phyloP scores from a whole-genome alignment of 2,113 vertebrate genomes.

The Sinocyclocheilus grahami region DNA sequence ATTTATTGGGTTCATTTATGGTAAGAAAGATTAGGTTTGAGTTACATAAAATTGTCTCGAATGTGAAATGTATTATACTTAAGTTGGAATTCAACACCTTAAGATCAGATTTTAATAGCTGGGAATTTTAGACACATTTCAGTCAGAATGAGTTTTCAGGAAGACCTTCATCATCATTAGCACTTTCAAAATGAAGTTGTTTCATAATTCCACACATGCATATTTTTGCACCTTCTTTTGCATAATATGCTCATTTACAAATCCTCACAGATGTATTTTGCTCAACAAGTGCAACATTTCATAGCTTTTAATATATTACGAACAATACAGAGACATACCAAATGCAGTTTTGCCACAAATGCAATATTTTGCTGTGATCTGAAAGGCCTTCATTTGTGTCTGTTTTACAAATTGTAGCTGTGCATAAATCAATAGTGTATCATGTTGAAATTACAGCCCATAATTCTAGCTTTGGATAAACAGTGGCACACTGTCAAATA shows the following conservation, averaged over 20 bases:
- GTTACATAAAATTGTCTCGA: slow-evolving; percentile 19
- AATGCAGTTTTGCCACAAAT: neutral
- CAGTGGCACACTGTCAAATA: neutral
- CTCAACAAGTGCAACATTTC: slow-evolving; percentile 9
- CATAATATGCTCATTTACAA: slow-evolving; percentile 36
- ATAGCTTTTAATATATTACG: slow-evolving; percentile 11
- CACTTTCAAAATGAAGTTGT: slow-evolving; percentile 12
- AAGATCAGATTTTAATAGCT: slow-evolving; percentile 63
- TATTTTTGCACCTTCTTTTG: slow-evolving; percentile 37
- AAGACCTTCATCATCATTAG: slow-evolving; percentile 33
- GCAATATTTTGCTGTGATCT: neutral
- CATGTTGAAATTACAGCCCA: neutral
- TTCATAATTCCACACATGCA: slow-evolving; percentile 9
- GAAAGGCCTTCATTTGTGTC: neutral
- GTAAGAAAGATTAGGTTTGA: slow-evolving; percentile 41
- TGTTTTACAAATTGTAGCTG: neutral
- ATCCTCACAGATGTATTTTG: slow-evolving; percentile 15
- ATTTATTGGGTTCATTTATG: slow-evolving; percentile 45
- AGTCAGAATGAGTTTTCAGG: slow-evolving; percentile 4
- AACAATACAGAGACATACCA: neutral
- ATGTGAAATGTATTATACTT: slow-evolving; percentile 19
- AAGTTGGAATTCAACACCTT: slow-evolving; percentile 22
- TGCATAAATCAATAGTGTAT: slow-evolving; percentile 13
- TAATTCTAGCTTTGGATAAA: slow-evolving; percentile 24
- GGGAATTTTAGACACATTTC: slow-evolving; percentile 21